Conservation (phyloP, 2,888 invertebrate genomes). For the Andrena chrysosceles region DNA sequence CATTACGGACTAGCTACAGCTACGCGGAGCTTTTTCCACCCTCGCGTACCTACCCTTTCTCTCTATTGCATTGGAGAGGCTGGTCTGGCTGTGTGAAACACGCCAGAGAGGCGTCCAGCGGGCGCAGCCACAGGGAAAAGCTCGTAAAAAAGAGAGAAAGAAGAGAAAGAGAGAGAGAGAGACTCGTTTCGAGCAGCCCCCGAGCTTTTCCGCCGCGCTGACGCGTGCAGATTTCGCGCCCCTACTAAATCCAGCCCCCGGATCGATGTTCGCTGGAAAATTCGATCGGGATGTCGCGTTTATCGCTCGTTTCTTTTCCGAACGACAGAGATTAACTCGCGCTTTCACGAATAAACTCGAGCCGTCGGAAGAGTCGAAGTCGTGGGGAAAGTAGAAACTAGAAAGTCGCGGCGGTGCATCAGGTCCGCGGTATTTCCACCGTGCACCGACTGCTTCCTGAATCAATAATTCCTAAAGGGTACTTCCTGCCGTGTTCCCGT, state of each 20-base stretch:
- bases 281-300: too few relatives aligned
- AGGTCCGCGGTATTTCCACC: too few relatives aligned
- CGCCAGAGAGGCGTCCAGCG: slow-evolving; percentile 25
- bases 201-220: neutral
- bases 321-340: too few relatives aligned
- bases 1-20: slow-evolving; percentile 65
- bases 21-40: slow-evolving; percentile 24
- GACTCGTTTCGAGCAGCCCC: slow-evolving; percentile 29
- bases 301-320: too few relatives aligned
- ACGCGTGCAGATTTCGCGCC: slow-evolving; percentile 2
- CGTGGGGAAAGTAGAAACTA: too few relatives aligned
- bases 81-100: slow-evolving; percentile 7
- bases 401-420: neutral
- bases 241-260: neutral
- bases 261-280: neutral
- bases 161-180: slow-evolving; percentile 3
- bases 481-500: slow-evolving; percentile 29
- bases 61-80: slow-evolving; percentile 3
- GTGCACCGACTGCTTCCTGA: slow-evolving; percentile 24
- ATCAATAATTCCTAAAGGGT: slow-evolving; percentile 54
- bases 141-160: slow-evolving; percentile 27
- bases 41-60: neutral
- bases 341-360: too few relatives aligned
- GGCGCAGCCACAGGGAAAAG: slow-evolving; percentile 14
- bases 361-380: too few relatives aligned